A percentile compares a stretch with the other conserved stretches of the same genome.
Evolutionary conservation across 2,113 vertebrate species (phyloP).

Genomic region (Dipodomys ordii): DNA sequence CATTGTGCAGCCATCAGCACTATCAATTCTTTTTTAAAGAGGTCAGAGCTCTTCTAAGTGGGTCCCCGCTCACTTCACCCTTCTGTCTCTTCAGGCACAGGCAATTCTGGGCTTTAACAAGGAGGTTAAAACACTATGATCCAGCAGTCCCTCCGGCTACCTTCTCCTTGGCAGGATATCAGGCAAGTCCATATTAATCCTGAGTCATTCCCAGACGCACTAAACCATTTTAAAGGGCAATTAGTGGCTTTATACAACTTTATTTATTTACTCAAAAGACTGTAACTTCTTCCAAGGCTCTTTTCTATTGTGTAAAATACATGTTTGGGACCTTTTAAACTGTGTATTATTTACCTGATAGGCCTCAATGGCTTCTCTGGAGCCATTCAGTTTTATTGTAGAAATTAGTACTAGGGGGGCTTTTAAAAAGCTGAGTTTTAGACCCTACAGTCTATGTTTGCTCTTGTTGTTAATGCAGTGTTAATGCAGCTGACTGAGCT

Average conservation of each 20-base stretch:
- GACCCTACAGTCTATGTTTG: constrained; percentile 49
- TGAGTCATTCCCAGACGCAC: background rate
- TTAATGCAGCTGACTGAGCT: constrained; percentile 28
- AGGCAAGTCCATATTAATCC: background rate
- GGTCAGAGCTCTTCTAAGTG: background rate
- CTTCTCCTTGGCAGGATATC: background rate
- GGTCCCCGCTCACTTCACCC: background rate
- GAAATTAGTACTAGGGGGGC: constrained; percentile 63
- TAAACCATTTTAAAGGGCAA: constrained; percentile 71
- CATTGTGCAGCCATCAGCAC: background rate
- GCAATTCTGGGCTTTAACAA: background rate
- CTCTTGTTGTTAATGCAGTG: constrained; percentile 45
- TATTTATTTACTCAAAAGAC: constrained; percentile 70
- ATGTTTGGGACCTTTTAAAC: constrained; percentile 76
- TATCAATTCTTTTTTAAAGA: background rate
- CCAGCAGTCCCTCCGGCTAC: background rate
- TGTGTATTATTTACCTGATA: constrained; percentile 80
- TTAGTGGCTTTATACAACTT: constrained; percentile 67
- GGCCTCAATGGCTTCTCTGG: constrained; percentile 75
- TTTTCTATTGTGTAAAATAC: constrained; percentile 65
- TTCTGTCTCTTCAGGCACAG: background rate
- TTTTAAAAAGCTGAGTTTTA: constrained; percentile 51
- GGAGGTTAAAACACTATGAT: background rate
- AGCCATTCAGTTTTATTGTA: constrained; percentile 68
- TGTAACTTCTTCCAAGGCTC: constrained; percentile 46